Percentiles rank a stretch among this genome's conserved stretches.
phyloP scores from a whole-genome alignment of 2,888 invertebrate genomes.

The Eristalinus aeneus region DNA sequence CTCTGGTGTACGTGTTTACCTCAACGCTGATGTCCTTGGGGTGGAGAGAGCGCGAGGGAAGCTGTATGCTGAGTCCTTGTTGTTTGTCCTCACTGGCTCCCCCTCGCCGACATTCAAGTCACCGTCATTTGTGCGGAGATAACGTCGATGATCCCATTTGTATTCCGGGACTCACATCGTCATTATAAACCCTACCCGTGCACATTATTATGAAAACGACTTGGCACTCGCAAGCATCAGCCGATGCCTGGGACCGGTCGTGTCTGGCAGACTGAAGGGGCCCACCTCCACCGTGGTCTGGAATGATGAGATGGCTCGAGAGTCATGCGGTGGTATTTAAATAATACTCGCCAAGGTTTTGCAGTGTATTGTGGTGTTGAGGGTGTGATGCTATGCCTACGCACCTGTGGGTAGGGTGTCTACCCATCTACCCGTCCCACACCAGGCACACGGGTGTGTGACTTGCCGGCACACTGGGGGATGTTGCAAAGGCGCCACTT shows the following conservation, averaged over 20 bases:
- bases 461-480: slow-evolving; percentile 2
- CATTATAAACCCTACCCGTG: slow-evolving; percentile 56
- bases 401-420: not conserved
- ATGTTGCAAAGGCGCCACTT: slow-evolving; percentile 21
- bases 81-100: not conserved
- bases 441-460: not conserved
- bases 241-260: slow-evolving; percentile 24
- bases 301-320: slow-evolving; percentile 9
- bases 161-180: slow-evolving; percentile 64
- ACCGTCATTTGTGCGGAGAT: slow-evolving; percentile 30
- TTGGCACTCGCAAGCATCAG: slow-evolving; percentile 56
- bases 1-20: not conserved
- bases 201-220: slow-evolving; percentile 61
- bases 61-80: not conserved
- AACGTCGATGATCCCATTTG: slow-evolving; percentile 66
- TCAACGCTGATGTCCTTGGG: slow-evolving; percentile 16
- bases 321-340: slow-evolving; percentile 64
- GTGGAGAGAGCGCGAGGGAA: too few species aligned
- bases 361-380: not conserved
- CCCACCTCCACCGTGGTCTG: not conserved
- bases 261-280: slow-evolving; percentile 14
- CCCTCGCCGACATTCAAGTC: not conserved
- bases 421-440: too few species aligned
- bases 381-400: slow-evolving; percentile 19
- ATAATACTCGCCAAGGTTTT: slow-evolving; percentile 62